Percentiles rank a stretch among this genome's conserved stretches.
Conservation (phyloP, 2,888 invertebrate species). For the Lycaena phlaeas region DNA sequence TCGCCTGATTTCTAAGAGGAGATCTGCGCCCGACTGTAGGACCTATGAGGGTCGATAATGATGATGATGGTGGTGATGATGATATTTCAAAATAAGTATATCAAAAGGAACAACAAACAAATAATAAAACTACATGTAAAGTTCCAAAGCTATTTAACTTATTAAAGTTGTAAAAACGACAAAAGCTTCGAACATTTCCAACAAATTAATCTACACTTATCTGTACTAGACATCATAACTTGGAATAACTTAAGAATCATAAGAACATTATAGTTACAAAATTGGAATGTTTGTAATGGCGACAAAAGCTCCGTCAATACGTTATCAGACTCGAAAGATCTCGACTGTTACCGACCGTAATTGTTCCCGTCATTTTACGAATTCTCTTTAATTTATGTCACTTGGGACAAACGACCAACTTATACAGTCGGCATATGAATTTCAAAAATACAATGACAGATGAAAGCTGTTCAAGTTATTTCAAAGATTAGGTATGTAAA, state of each 20-base stretch:
- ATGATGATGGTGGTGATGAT: too few relatives aligned
- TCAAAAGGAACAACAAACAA: too few relatives aligned
- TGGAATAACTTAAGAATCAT: neutral
- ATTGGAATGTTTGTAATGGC: conserved; percentile 3
- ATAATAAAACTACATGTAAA: too few relatives aligned
- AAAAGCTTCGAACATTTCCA: neutral
- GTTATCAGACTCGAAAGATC: neutral
- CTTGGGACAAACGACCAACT: conserved; percentile 1
- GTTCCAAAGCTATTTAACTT: neutral
- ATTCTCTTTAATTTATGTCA: conserved; percentile 5
- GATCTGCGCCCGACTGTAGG: too few relatives aligned
- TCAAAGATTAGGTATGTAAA: too few relatives aligned
- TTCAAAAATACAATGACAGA: too few relatives aligned
- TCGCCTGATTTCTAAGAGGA: too few relatives aligned
- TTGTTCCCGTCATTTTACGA: conserved; percentile 1
- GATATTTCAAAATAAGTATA: too few relatives aligned
- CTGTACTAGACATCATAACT: conserved; percentile 1
- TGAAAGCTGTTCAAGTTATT: too few relatives aligned
- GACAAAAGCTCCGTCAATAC: neutral
- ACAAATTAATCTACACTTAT: neutral
- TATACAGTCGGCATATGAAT: too few relatives aligned
- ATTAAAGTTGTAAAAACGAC: conserved; percentile 1
- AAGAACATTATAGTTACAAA: conserved; percentile 1
- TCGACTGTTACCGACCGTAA: neutral
- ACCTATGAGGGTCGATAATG: too few relatives aligned